Evolutionary conservation across 2,888 invertebrate genomes (phyloP).

Genomic region (Euzetes globulus): DNA sequence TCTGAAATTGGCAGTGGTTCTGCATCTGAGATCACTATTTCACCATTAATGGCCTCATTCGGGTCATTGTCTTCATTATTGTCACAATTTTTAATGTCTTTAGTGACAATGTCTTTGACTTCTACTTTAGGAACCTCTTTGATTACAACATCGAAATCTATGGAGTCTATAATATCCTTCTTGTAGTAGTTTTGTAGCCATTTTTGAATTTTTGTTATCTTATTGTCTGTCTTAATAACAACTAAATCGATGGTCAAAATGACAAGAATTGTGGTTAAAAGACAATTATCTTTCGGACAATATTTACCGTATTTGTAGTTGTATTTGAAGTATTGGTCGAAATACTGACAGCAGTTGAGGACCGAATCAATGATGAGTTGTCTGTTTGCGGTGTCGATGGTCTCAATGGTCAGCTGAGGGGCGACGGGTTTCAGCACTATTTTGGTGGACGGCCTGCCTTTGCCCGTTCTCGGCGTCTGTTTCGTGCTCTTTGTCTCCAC

Average conservation of each 20-base stretch:
- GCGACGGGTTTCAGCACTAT: background rate
- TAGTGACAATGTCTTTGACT: background rate
- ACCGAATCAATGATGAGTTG: conserved; percentile 1
- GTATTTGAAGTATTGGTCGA: conserved; percentile 16
- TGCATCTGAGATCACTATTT: background rate
- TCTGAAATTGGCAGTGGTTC: background rate
- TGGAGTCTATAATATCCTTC: background rate
- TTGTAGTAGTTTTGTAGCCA: conserved; percentile 16
- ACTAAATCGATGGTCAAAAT: background rate
- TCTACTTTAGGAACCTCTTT: background rate
- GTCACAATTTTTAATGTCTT: background rate
- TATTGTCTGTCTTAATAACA: background rate
- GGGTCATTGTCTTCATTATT: background rate
- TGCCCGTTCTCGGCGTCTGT: background rate
- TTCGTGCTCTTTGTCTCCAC: background rate
- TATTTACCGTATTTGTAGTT: conserved; percentile 22
- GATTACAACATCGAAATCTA: background rate
- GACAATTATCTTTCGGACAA: background rate
- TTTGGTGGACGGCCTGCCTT: background rate
- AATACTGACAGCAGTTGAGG: background rate
- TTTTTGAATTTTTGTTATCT: background rate
- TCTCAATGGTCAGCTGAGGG: background rate
- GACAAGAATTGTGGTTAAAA: background rate
- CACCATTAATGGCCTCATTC: background rate
- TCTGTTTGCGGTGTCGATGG: background rate